A percentile compares a stretch with the other conserved stretches of the same genome.
Conservation (phyloP, 2,797 vertebrate species). For the Adelosebastes latens region DNA sequence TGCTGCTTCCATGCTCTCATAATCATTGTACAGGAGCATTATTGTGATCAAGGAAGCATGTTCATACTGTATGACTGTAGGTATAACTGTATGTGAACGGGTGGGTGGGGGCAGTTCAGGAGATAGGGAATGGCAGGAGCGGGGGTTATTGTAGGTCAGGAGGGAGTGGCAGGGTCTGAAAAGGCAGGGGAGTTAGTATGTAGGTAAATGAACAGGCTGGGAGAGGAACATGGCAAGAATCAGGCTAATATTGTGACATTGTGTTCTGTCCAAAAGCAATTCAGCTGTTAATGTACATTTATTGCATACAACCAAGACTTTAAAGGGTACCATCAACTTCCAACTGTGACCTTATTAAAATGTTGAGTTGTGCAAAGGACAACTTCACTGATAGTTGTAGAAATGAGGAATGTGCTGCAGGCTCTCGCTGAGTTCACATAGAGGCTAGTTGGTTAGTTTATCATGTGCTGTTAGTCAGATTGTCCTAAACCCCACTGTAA, state of each 20-base stretch:
- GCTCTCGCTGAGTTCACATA: neutral
- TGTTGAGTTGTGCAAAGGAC: neutral
- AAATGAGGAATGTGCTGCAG: neutral
- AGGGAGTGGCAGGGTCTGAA: neutral
- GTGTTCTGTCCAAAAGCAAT: neutral
- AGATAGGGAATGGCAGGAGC: neutral
- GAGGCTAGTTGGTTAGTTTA: neutral
- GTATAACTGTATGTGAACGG: neutral
- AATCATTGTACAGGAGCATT: neutral
- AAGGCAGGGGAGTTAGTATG: neutral
- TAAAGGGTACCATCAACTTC: neutral
- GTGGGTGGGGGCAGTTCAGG: neutral
- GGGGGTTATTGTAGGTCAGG: neutral
- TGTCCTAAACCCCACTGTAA: neutral
- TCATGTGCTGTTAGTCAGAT: neutral
- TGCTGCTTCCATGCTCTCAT: neutral
- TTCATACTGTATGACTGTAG: neutral
- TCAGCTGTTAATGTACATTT: neutral
- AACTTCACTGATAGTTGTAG: neutral
- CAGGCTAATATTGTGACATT: neutral
- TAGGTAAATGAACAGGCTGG: neutral
- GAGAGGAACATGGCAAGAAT: neutral
- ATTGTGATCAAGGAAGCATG: neutral
- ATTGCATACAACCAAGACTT: neutral
- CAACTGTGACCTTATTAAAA: neutral